Evolutionary conservation across 1,140 invertebrate genomes (phyloP), one percentile per base, ranked within the genome.

Genomic region (Heliothis virescens): DNA sequence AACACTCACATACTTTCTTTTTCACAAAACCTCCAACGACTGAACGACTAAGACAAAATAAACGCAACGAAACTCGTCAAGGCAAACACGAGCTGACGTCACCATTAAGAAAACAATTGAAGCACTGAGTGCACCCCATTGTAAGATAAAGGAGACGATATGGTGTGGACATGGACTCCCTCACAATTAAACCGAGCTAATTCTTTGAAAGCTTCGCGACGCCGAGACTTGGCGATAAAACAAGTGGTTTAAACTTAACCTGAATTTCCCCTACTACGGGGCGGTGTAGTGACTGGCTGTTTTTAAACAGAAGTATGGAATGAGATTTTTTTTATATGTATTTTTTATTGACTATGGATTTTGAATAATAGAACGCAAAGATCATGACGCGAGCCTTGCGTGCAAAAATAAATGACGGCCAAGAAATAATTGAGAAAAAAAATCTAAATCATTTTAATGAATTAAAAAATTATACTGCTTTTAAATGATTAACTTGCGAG

Each of bases 171-270:
- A 65, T 76, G 16, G 18, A 63, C 59, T 76, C 60, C 21, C 53
- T 48, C 48, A 65, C 74, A 76, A 76, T 76, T 63, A 76, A 63
- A 76, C 74, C 48, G 21, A 65, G 60, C 60, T 76, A 76, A 76
- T 76, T 76, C 74, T 76, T 76, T 63, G 74, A 63, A 76, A 76
- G 59, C 59, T 76, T 76, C 60, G 60, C 60, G 41, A 76, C 60
- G 74, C 74, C 74, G 65, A 76, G 26, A 63, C 74, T 76, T 52
- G 74, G 60, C 59, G 74, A 76, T 76, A 76, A 63, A 76, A 63
- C 60, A 76, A 76, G 59, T 63, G 74, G 60, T 63, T 63, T 65
- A 76, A 76, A 76, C 47, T 53, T 62, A 76, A 65, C 60, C 26
- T 53, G 48, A 52, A 63, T 63, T 41, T 52, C 74, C 60, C 74